Percentiles rank a stretch among this genome's conserved stretches.
These are phyloP conservation scores for Pyralis farinalis DNA, from an alignment of 2,888 invertebrate genomes.

Conservation along the genomic window DNA sequence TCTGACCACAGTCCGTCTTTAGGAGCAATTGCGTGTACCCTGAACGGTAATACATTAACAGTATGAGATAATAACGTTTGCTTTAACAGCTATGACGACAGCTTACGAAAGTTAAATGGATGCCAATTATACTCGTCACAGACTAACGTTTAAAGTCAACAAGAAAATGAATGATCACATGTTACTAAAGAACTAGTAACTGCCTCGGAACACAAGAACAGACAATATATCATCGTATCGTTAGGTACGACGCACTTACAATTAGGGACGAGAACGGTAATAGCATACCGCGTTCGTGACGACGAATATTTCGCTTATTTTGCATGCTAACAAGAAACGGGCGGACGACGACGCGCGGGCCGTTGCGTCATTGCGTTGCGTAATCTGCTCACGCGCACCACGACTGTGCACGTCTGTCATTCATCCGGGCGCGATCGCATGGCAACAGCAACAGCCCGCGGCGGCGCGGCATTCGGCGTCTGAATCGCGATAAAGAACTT, in stretches of 20 bases:
- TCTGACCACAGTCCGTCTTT: too few species aligned
- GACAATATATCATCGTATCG: too few species aligned
- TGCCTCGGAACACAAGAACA: neutral
- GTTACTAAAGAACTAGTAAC: too few species aligned
- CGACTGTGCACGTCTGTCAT: constrained; percentile 53
- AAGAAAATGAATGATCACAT: too few species aligned
- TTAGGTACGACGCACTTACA: neutral
- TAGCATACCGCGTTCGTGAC: constrained; percentile 36
- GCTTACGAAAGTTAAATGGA: too few species aligned
- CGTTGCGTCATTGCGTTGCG: constrained; percentile 67
- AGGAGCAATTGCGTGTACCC: too few species aligned
- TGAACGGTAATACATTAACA: too few species aligned
- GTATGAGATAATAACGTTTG: too few species aligned
- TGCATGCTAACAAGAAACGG: constrained; percentile 72
- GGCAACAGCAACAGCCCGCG: too few species aligned
- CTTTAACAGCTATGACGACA: too few species aligned
- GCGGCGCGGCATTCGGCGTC: constrained; percentile 9
- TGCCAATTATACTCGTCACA: too few species aligned
- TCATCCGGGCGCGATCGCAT: constrained; percentile 61
- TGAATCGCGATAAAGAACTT: constrained; percentile 28
- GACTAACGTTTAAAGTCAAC: too few species aligned
- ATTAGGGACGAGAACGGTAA: constrained; percentile 30
- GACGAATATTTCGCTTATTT: constrained; percentile 64
- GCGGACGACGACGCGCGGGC: constrained; percentile 41
- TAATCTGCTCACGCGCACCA: constrained; percentile 65